Conservation (phyloP, 1,140 invertebrate genomes). For the Hormaphis cornu region DNA sequence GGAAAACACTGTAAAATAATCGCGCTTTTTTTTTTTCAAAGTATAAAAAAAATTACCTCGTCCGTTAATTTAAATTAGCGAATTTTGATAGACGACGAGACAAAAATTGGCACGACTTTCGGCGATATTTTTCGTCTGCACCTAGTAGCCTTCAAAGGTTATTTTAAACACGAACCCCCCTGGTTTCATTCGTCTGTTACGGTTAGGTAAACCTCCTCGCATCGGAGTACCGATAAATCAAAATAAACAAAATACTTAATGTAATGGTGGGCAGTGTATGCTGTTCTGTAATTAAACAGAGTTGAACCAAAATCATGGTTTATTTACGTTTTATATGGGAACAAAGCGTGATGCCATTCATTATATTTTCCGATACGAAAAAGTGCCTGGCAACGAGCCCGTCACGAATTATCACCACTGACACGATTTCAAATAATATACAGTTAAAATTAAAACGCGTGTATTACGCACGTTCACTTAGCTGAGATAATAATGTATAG, state of each 20-base stretch:
- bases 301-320: too few species aligned
- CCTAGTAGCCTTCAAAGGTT: conserved; percentile 3
- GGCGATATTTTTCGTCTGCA: neutral
- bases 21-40: too few species aligned
- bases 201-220: too few species aligned
- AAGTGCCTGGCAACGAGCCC: conserved; percentile 7
- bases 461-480: neutral
- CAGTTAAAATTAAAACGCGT: conserved; percentile 25
- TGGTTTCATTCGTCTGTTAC: neutral
- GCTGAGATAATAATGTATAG: neutral
- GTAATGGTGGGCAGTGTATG: too few species aligned
- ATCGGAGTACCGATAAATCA: neutral
- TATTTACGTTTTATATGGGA: neutral
- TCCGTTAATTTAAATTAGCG: conserved; percentile 6
- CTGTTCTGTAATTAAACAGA: too few species aligned
- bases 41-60: neutral
- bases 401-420: conserved; percentile 23
- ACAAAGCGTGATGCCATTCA: conserved; percentile 1
- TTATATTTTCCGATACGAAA: conserved; percentile 17
- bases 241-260: neutral
- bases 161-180: neutral
- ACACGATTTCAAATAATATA: conserved; percentile 9
- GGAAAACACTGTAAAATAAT: too few species aligned
- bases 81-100: too few species aligned
- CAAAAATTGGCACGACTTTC: conserved; percentile 14